Evolutionary conservation across 2,888 invertebrate genomes (phyloP).

Genomic region (Sarcophaga caerulescens): DNA sequence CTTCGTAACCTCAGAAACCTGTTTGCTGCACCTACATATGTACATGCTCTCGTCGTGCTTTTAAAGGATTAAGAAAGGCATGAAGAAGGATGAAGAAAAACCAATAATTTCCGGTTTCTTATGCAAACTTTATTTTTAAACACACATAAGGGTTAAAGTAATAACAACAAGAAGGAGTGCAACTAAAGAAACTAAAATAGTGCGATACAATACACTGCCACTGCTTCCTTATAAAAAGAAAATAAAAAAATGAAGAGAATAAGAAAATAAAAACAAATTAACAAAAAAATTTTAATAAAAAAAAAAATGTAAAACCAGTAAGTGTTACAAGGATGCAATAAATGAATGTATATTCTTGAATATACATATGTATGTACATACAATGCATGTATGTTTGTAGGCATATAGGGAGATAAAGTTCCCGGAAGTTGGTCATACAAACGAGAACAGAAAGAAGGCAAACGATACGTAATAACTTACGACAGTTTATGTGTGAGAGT

Average conservation of each 20-base stretch:
- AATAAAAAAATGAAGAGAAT: not conserved
- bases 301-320: slow-evolving; percentile 38
- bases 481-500: too few relatives aligned
- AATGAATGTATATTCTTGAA: slow-evolving; percentile 1
- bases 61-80: too few relatives aligned
- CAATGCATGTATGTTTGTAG: too few relatives aligned
- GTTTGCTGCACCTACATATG: too few relatives aligned
- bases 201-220: slow-evolving; percentile 38
- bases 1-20: too few relatives aligned
- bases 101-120: not conserved
- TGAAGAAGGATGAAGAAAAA: not conserved
- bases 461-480: slow-evolving; percentile 13
- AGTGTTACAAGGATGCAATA: slow-evolving; percentile 64
- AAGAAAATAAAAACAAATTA: not conserved
- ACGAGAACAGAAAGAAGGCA: slow-evolving; percentile 23
- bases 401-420: slow-evolving; percentile 37
- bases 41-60: too few relatives aligned
- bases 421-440: slow-evolving; percentile 56
- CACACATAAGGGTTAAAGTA: slow-evolving; percentile 30
- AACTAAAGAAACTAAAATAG: not conserved
- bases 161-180: slow-evolving; percentile 19
- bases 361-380: not conserved
- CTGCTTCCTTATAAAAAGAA: slow-evolving; percentile 22
- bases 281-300: slow-evolving; percentile 27
- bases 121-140: not conserved